Evolutionary conservation across 1,140 invertebrate species (phyloP).

Genomic region (Mercenaria mercenaria): DNA sequence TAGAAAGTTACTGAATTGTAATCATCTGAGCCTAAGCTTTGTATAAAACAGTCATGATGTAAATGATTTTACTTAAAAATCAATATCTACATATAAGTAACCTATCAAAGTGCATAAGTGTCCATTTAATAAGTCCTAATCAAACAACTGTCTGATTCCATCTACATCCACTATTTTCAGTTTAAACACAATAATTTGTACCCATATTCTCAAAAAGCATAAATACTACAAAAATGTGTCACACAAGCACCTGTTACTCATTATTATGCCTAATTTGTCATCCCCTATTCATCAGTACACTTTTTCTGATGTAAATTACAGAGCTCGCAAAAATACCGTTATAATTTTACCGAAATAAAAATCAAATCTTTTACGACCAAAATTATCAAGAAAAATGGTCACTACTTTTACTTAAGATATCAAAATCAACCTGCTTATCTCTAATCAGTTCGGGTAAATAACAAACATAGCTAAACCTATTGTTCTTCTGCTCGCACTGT

Average conservation of each 20-base stretch:
- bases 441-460: conserved; percentile 33
- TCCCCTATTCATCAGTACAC: neutral
- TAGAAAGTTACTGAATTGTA: neutral
- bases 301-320: conserved; percentile 37
- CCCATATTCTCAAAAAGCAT: too few species aligned
- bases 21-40: too few species aligned
- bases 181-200: too few species aligned
- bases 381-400: conserved; percentile 33
- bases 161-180: too few species aligned
- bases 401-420: conserved; percentile 4
- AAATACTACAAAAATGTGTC: too few species aligned
- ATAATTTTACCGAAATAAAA: conserved; percentile 20
- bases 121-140: too few species aligned
- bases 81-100: too few species aligned
- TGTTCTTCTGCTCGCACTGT: neutral
- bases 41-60: too few species aligned
- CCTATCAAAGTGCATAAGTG: too few species aligned
- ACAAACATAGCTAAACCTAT: conserved; percentile 17
- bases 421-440: conserved; percentile 2
- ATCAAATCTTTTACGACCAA: conserved; percentile 10
- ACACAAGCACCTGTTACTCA: conserved; percentile 1
- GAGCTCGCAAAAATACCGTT: conserved; percentile 19
- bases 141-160: too few species aligned
- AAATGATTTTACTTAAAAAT: too few species aligned
- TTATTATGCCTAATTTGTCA: conserved; percentile 23